Percentiles rank a stretch among this genome's conserved stretches.
phyloP scores from a whole-genome alignment of 2,797 vertebrate genomes.

The Pseudopleuronectes americanus region DNA sequence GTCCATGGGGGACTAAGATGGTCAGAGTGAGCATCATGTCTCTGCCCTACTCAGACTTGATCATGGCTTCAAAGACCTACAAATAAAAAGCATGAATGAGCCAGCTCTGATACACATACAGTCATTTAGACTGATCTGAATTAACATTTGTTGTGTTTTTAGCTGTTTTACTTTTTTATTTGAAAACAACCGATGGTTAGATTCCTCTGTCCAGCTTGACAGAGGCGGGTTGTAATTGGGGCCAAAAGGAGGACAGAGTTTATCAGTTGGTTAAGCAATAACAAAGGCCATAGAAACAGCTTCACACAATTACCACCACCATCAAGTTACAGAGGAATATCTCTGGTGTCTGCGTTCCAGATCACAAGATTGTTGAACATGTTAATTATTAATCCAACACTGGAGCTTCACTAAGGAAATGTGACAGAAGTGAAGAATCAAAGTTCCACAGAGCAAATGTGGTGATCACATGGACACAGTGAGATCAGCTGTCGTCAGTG shows the following conservation, averaged over 20 bases:
- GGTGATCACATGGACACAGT: too few relatives aligned
- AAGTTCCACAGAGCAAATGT: neutral
- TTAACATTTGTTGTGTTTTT: neutral
- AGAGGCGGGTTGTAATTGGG: neutral
- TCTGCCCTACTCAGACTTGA: too few relatives aligned
- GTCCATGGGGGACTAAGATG: too few relatives aligned
- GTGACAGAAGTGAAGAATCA: neutral
- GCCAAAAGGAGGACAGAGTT: slow-evolving; percentile 1
- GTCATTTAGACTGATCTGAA: neutral
- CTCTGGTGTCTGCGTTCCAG: neutral
- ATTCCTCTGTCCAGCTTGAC: neutral
- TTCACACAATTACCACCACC: neutral
- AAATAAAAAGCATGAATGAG: neutral
- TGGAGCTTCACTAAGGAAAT: neutral
- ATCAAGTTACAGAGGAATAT: neutral
- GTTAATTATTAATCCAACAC: neutral
- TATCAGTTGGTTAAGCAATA: slow-evolving; percentile 2
- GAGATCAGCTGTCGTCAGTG: neutral
- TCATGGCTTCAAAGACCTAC: neutral
- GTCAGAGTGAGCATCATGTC: neutral
- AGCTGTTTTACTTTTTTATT: slow-evolving; percentile 16
- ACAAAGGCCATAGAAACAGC: neutral
- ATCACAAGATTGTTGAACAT: too few relatives aligned
- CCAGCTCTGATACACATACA: neutral
- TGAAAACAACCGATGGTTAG: neutral